Base-by-base conservation (phyloP, 2,113 vertebrate species). In the Halichoeres trimaculatus region DNA sequence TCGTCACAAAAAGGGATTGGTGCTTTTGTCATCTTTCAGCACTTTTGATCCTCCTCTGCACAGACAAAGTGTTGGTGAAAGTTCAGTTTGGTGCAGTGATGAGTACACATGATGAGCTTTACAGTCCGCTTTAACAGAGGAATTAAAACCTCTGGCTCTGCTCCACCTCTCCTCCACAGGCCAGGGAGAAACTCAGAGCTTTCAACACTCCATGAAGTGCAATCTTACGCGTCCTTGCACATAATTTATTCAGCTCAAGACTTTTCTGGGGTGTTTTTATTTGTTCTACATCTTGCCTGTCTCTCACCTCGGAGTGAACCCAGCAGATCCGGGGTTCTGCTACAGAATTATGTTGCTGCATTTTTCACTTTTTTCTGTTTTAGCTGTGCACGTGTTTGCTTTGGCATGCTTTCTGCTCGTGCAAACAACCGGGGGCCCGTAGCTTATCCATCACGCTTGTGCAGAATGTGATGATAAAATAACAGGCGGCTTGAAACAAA, bases 241-340 rank as follows among this genome's bases (percentile, higher is more conserved):
- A 93, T 96, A 91, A 96, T 96, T 96, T 95, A 96, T 95, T 95
- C 93, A 95, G 94, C 94, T 90, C 90, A 95, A 95, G 94, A 94
- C 93, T 94, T 95, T 90, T 89, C 40, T 19, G 92, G 89, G 93
- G 92, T 95, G 94, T 96, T 97, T 96, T 94, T 96, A 96, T 97
- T 96, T 96, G 94, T 95, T 94, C 94, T 95, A 83, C 92, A 93
- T 96, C 93, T 94, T 77, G 88, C 92, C 95, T 93, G 94, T 95
- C 96, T 95, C 96, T 98, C 96, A 98, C 96, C 97, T 94, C 95
- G 89, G 69, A 63, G 83, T 98, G 97, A 98, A 97, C 97, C 95
- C 94, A 10, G 16, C 93, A 91, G 90, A 94, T 93, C 90, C 82
- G 86, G 93, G 88, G 93, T 48, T 95, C 91, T 92, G 90, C 91